Evolutionary conservation across 2,888 invertebrate species (phyloP).

Genomic region (Caenorhabditis zanzibari): DNA sequence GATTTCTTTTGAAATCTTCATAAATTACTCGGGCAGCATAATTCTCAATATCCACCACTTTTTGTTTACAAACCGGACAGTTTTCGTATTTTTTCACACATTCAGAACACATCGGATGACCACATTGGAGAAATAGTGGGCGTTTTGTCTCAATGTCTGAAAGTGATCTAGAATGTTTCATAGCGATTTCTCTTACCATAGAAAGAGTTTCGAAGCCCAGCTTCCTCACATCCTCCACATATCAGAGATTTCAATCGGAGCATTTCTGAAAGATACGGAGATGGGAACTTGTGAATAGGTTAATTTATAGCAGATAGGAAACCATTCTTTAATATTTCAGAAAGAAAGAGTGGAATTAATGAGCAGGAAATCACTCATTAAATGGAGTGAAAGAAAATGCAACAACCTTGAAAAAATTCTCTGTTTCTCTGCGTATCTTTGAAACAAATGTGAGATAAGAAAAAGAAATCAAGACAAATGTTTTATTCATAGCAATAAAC

Average conservation of each 20-base stretch:
- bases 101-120: conserved; percentile 6
- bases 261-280: conserved; percentile 6
- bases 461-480: not conserved
- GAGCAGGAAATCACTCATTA: no score
- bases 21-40: conserved; percentile 5
- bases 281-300: no score
- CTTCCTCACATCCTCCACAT: not conserved
- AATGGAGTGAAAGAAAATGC: not conserved
- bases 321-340: no score
- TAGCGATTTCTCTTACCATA: not conserved
- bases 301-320: no score
- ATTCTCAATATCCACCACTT: not conserved
- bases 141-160: conserved; percentile 7
- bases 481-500: conserved; percentile 33
- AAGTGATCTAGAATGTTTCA: not conserved
- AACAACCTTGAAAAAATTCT: no score
- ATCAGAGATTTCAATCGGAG: conserved; percentile 1
- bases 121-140: conserved; percentile 1
- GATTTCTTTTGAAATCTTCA: conserved; percentile 7
- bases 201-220: not conserved
- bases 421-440: not conserved
- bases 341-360: no score
- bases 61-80: conserved; percentile 12
- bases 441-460: not conserved
- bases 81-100: not conserved